These are phyloP conservation scores for Xestobium rufovillosum DNA, from an alignment of 2,888 invertebrate genomes.

Conservation along the genomic window DNA sequence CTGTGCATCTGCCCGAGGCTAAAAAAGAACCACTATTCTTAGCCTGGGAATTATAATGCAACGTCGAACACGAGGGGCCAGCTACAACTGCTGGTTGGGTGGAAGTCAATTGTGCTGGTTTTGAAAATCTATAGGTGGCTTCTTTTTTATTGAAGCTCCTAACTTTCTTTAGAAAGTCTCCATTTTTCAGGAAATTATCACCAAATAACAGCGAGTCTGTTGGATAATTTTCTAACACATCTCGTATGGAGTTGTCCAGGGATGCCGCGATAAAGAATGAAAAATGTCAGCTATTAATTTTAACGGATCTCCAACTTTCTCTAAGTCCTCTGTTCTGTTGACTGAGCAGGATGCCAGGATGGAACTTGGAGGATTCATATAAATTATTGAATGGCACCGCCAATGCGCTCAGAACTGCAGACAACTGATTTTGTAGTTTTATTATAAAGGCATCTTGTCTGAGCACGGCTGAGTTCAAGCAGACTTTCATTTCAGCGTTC, in stretches of 20 bases:
- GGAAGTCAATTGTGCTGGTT: too few species aligned
- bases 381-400: slow-evolving; percentile 11
- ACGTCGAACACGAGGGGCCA: too few species aligned
- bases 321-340: too few species aligned
- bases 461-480: too few species aligned
- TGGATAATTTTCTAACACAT: slow-evolving; percentile 6
- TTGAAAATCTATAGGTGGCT: slow-evolving; percentile 7
- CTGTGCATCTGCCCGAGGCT: slow-evolving; percentile 2
- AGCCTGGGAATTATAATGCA: too few species aligned
- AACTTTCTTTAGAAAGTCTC: slow-evolving; percentile 8
- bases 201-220: too few species aligned
- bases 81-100: too few species aligned
- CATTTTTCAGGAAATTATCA: slow-evolving; percentile 5
- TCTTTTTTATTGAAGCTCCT: slow-evolving; percentile 11
- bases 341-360: slow-evolving; percentile 1
- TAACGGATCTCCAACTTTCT: slow-evolving; percentile 10
- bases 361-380: too few species aligned
- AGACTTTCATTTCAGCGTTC: slow-evolving; percentile 13
- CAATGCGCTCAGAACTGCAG: slow-evolving; percentile 12
- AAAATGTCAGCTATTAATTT: too few species aligned
- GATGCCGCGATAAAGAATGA: too few species aligned
- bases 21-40: slow-evolving; percentile 10
- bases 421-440: too few species aligned
- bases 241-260: slow-evolving; percentile 5
- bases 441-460: too few species aligned